These are phyloP conservation scores for Tribolium castaneum DNA, from an alignment of 1,140 invertebrate species.

Conservation along the genomic window DNA sequence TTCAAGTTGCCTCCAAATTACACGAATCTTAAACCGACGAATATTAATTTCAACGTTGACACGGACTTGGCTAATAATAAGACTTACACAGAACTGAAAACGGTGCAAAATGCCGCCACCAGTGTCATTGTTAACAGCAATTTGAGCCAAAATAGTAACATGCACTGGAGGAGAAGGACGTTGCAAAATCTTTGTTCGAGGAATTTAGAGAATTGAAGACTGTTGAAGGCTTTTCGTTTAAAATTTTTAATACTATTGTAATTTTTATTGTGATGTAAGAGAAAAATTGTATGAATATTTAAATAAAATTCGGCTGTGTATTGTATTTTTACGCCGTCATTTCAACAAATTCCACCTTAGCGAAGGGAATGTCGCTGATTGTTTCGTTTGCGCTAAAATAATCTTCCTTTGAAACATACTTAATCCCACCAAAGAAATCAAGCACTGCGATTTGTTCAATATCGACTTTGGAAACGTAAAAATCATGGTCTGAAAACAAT, in stretches of 20 bases:
- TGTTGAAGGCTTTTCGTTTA: neutral
- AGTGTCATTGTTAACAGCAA: constrained; percentile 59
- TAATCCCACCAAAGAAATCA: constrained; percentile 82
- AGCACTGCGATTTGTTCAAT: constrained; percentile 77
- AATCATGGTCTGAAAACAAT: constrained; percentile 68
- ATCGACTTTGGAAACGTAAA: constrained; percentile 80
- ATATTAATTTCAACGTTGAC: neutral
- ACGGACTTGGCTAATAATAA: constrained; percentile 10
- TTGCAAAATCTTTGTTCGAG: constrained; percentile 51
- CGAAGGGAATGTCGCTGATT: neutral
- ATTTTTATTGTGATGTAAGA: constrained; percentile 31
- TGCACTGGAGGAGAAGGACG: constrained; percentile 58
- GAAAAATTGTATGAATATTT: constrained; percentile 11
- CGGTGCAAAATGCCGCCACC: constrained; percentile 41
- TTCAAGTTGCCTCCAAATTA: constrained; percentile 62
- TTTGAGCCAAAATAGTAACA: constrained; percentile 48
- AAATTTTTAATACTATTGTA: neutral
- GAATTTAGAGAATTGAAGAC: constrained; percentile 13
- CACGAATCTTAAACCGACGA: constrained; percentile 46
- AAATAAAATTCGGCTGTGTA: constrained; percentile 27
- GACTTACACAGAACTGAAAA: constrained; percentile 45
- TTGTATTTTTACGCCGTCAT: neutral
- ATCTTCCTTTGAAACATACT: constrained; percentile 66
- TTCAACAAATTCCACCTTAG: constrained; percentile 3
- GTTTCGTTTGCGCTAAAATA: constrained; percentile 51